Conservation (phyloP, 37 sponge, comb jelly and placozoan genomes). For the Spongia lamella region DNA sequence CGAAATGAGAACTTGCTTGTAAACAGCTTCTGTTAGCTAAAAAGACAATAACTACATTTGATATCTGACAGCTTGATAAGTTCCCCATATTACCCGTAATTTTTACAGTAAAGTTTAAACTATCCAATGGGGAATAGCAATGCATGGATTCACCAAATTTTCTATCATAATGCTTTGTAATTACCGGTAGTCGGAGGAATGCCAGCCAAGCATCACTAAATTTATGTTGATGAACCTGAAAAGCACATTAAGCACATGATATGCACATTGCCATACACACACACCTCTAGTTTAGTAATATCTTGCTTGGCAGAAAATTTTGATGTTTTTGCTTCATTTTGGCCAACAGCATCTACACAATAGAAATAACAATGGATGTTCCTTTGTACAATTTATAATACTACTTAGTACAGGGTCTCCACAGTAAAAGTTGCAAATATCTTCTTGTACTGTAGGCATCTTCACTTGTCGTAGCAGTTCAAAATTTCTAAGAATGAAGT, state of each 20-base stretch:
- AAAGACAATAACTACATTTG: not conserved
- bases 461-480: not conserved
- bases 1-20: conserved; percentile 52
- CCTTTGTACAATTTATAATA: too few relatives aligned
- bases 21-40: conserved; percentile 30
- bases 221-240: conserved; percentile 5
- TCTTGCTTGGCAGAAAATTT: conserved; percentile 3
- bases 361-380: too few relatives aligned
- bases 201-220: conserved; percentile 81
- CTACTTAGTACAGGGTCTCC: not conserved
- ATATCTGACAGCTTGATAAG: not conserved
- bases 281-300: not conserved
- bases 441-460: conserved; percentile 38
- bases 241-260: not conserved
- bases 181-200: conserved; percentile 81
- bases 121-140: too few relatives aligned
- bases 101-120: not conserved
- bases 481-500: too few relatives aligned
- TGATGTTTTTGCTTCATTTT: not conserved
- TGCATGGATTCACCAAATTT: too few relatives aligned
- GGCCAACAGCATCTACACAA: not conserved
- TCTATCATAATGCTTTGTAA: not conserved
- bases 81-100: not conserved
- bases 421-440: conserved; percentile 27
- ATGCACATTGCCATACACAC: not conserved